These are phyloP conservation scores for Elysia crispata DNA, from an alignment of 2,888 invertebrate genomes.

Conservation along the genomic window DNA sequence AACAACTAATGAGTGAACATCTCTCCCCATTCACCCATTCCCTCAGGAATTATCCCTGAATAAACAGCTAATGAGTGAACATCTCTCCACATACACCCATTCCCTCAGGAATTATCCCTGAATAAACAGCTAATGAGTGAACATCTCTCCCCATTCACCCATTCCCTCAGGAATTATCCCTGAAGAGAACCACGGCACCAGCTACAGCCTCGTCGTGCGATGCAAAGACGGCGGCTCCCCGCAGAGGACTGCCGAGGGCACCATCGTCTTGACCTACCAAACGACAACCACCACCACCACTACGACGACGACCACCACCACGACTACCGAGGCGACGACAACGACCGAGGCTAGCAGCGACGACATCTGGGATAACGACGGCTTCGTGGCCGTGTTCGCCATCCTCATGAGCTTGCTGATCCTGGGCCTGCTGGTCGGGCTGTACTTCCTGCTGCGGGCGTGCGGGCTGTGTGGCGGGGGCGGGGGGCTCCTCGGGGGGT, in stretches of 20 bases:
- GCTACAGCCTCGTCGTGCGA: conserved; percentile 45
- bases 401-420: conserved; percentile 40
- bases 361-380: conserved; percentile 43
- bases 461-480: conserved; percentile 30
- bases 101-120: too few relatives aligned
- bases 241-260: conserved; percentile 42
- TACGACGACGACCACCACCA: conserved; percentile 50
- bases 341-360: conserved; percentile 42
- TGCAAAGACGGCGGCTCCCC: conserved; percentile 53
- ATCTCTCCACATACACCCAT: too few relatives aligned
- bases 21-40: too few relatives aligned
- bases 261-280: conserved; percentile 48
- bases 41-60: too few relatives aligned
- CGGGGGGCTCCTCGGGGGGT: neutral
- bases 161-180: conserved; percentile 48
- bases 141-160: too few relatives aligned
- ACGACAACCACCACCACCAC: conserved; percentile 51
- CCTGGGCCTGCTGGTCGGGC: conserved; percentile 25
- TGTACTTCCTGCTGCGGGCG: conserved; percentile 38
- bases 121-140: too few relatives aligned
- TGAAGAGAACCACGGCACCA: conserved; percentile 47
- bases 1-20: too few relatives aligned
- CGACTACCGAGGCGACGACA: conserved; percentile 48
- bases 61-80: too few relatives aligned
- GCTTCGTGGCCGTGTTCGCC: conserved; percentile 47